phyloP scores from a whole-genome alignment of 2,113 vertebrate genomes.

The Okapia johnstoni region DNA sequence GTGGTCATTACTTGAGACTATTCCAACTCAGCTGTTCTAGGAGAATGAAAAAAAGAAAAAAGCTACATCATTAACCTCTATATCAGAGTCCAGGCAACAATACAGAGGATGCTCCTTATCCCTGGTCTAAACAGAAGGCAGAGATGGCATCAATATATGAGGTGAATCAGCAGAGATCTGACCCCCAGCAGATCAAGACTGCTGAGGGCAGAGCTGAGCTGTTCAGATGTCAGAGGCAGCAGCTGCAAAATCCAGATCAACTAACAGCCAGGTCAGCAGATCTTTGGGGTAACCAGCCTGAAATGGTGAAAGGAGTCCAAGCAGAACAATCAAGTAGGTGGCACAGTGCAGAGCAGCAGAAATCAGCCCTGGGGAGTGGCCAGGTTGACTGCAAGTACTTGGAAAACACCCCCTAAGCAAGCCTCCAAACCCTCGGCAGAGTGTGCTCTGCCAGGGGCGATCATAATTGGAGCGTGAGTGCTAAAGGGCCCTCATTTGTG shows the following conservation, averaged over 20 bases:
- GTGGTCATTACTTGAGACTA: background rate
- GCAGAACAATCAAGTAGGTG: background rate
- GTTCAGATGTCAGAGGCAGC: background rate
- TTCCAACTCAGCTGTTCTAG: background rate
- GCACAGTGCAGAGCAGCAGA: background rate
- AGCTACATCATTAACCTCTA: background rate
- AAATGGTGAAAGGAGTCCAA: background rate
- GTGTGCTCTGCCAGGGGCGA: fast-evolving
- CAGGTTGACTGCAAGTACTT: background rate
- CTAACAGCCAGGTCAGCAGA: background rate
- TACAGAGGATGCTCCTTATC: background rate
- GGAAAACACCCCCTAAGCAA: fast-evolving
- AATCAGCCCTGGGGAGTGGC: background rate
- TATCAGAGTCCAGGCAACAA: background rate
- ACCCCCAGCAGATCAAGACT: background rate
- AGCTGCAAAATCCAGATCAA: background rate
- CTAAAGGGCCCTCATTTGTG: background rate
- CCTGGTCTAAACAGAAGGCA: background rate
- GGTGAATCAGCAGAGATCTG: background rate
- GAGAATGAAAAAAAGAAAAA: background rate
- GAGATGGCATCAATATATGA: background rate
- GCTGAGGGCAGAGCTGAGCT: background rate
- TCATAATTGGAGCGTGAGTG: background rate
- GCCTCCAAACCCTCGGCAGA: background rate
- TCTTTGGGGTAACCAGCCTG: background rate